These are phyloP conservation scores for Scalopus aquaticus DNA, from an alignment of 2,113 vertebrate genomes.

Conservation along the genomic window DNA sequence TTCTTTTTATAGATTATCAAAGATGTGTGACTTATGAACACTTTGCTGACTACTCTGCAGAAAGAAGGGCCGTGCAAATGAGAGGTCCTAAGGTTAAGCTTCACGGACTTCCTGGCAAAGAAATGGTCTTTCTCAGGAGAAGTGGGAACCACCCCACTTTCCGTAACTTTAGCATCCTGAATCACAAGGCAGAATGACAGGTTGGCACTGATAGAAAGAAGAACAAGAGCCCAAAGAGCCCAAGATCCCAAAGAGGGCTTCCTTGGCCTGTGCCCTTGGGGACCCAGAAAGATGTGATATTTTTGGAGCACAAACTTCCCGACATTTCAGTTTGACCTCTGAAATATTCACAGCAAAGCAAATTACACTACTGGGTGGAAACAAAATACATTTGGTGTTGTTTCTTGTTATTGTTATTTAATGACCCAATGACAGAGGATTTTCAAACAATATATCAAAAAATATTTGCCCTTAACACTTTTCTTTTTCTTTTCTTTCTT, in stretches of 20 bases:
- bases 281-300: not conserved
- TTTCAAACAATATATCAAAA: constrained; percentile 46
- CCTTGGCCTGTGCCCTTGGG: not conserved
- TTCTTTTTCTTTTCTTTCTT: not conserved
- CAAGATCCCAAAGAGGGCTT: not conserved
- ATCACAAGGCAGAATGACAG: not conserved
- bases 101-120: not conserved
- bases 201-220: not conserved
- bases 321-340: not conserved
- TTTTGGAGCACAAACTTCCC: constrained; percentile 24
- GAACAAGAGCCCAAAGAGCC: not conserved
- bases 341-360: constrained; percentile 30
- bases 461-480: not conserved
- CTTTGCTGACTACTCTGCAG: not conserved
- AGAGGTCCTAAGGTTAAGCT: not conserved
- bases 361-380: not conserved
- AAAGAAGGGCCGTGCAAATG: not conserved
- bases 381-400: constrained; percentile 26
- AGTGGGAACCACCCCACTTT: not conserved
- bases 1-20: not conserved
- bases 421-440: not conserved
- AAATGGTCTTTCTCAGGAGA: not conserved
- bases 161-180: not conserved
- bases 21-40: not conserved
- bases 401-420: constrained; percentile 1